phyloP scores from a whole-genome alignment of 2,113 vertebrate species.

The Dromaius novaehollandiae region DNA sequence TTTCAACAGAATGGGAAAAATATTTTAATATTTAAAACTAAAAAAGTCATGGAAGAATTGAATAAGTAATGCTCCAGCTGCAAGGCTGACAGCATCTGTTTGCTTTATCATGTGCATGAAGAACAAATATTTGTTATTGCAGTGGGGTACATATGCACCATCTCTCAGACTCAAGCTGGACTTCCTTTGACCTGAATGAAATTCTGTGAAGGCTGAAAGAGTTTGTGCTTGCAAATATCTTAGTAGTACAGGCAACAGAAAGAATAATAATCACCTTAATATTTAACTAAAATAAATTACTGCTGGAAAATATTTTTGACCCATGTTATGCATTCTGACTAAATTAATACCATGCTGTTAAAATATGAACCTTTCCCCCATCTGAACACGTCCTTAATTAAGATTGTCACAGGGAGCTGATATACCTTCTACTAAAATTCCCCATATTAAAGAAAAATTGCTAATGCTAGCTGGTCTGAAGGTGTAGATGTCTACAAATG shows the following conservation, averaged over 20 bases:
- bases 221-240: neutral
- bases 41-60: neutral
- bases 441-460: neutral
- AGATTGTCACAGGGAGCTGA: neutral
- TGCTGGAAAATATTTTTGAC: neutral
- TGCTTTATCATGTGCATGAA: neutral
- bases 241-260: neutral
- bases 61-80: neutral
- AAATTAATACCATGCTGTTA: neutral
- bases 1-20: neutral
- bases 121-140: neutral
- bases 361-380: neutral
- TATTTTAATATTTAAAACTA: neutral
- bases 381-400: neutral
- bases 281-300: neutral
- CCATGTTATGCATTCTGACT: neutral
- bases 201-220: neutral
- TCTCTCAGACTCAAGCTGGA: neutral
- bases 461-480: neutral
- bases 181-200: neutral
- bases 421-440: neutral
- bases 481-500: neutral
- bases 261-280: neutral
- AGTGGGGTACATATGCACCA: neutral
- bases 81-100: neutral